These are phyloP conservation scores for Enteromius viviparus DNA, from an alignment of 2,797 vertebrate genomes.

Conservation along the genomic window DNA sequence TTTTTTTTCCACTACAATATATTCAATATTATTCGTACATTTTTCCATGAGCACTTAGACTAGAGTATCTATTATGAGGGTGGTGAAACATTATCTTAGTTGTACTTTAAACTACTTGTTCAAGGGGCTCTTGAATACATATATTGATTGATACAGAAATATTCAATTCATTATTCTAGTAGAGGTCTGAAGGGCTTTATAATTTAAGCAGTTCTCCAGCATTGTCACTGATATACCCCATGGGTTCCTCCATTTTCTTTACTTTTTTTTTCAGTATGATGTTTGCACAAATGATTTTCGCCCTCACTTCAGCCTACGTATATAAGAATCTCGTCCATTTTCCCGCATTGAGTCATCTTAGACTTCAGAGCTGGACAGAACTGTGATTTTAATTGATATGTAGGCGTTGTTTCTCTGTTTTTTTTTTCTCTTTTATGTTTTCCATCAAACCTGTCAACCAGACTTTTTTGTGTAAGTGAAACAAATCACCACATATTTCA, in stretches of 20 bases:
- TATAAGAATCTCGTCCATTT: slow-evolving; percentile 23
- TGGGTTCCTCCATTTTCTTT: neutral
- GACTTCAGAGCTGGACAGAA: slow-evolving; percentile 12
- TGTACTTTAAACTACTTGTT: neutral
- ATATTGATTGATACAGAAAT: slow-evolving; percentile 43
- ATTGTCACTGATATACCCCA: neutral
- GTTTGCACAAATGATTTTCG: slow-evolving; percentile 27
- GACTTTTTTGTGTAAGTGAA: neutral
- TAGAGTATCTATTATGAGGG: neutral
- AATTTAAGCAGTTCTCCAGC: slow-evolving; percentile 12
- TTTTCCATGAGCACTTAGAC: neutral
- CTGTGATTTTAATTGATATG: slow-evolving; percentile 27
- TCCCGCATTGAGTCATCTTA: slow-evolving; percentile 25
- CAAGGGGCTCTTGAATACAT: slow-evolving; percentile 32
- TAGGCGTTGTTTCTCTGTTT: neutral
- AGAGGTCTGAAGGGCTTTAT: slow-evolving; percentile 21
- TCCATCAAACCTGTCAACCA: slow-evolving; percentile 7
- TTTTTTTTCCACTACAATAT: neutral
- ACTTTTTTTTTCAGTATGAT: neutral
- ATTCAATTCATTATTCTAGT: slow-evolving; percentile 31
- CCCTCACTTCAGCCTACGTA: slow-evolving; percentile 31
- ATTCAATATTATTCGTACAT: neutral
- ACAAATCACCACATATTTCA: neutral
- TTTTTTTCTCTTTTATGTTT: slow-evolving; percentile 19
- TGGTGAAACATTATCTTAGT: slow-evolving; percentile 5